Conservation (phyloP, 2,888 invertebrate genomes). For the Agrochola litura region DNA sequence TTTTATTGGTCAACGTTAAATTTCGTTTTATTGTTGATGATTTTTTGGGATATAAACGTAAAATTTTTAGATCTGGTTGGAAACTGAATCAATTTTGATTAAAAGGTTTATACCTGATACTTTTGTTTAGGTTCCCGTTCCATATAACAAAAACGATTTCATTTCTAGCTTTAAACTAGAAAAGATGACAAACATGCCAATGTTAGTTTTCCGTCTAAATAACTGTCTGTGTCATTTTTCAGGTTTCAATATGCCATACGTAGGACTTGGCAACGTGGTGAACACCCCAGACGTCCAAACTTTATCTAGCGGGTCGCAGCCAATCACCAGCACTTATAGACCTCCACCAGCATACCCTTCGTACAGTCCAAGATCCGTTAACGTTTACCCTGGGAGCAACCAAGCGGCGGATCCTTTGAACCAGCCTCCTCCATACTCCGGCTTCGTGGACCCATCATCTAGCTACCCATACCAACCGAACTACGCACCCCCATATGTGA, state of each 20-base stretch:
- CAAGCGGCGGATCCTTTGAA: slow-evolving; percentile 28
- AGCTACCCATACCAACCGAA: slow-evolving; percentile 41
- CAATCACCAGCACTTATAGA: slow-evolving; percentile 40
- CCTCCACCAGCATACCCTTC: slow-evolving; percentile 30
- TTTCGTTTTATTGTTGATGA: slow-evolving; percentile 58
- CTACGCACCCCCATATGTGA: slow-evolving; percentile 40
- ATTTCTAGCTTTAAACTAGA: background rate
- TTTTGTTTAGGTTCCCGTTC: background rate
- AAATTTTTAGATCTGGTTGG: slow-evolving; percentile 26
- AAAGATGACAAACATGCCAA: background rate
- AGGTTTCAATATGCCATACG: slow-evolving; percentile 29
- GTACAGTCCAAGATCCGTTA: slow-evolving; percentile 40
- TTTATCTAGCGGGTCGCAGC: slow-evolving; percentile 8
- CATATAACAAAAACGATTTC: background rate
- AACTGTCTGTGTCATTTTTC: background rate
- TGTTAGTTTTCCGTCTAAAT: background rate
- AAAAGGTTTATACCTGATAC: background rate
- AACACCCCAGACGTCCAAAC: slow-evolving; percentile 4
- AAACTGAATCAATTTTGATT: slow-evolving; percentile 30
- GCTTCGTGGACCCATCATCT: slow-evolving; percentile 25
- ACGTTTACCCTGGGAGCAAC: slow-evolving; percentile 35
- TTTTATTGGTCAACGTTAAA: slow-evolving; percentile 63
- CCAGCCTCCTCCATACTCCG: slow-evolving; percentile 21
- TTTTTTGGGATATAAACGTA: slow-evolving; percentile 24
- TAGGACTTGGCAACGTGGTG: slow-evolving; percentile 1